Evolutionary conservation across 2,888 invertebrate species (phyloP), one percentile per base, ranked within the genome.

Genomic region (Leucophenga maculata): DNA sequence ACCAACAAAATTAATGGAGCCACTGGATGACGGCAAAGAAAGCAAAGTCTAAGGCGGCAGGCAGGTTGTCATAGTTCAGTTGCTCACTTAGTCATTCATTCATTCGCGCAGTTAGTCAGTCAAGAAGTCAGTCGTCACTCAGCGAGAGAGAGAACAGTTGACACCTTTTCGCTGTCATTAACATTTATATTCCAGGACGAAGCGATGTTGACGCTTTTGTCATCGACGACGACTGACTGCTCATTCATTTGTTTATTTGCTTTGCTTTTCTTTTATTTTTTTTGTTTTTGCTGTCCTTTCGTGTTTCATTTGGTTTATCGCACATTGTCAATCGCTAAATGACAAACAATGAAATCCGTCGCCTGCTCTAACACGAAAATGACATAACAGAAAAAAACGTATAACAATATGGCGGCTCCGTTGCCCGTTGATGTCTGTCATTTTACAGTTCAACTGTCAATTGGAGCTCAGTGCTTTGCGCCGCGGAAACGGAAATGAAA

Each of bases 281-380:
- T 26, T 22, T 14, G 22, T 26, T 31, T 26, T 57, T 22, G 54
- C 18, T 6, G 50, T 50, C 18, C 50, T 55, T 55, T 55, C 22
- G 14, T 55, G 31, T 26, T 59, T 59, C 32, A n/a, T 22, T 59
- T 22, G 26, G 31, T 59, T 67, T 67, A 67, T 67, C 84, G 74
- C 71, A 71, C 75, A 71, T 81, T 81, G 84, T 83, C 84, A 81
- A 81, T 81, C 81, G 84, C 74, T 83, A 79, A 83, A 79, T 78
- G 81, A 80, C 83, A 83, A 80, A 83, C 82, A 83, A 78, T 80
- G 82, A 80, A 83, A 80, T 78, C 77, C 71, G 83, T 39, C 60
- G 39, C 39, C 39, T 31, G 59, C 59, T 32, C 16, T 50, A 50
- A 18, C 31, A 59, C 59, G 31, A 66, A 55, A 66, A 66, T 66